Base-by-base conservation (phyloP, 2,797 vertebrate genomes). In the Gymnothorax reevesii region DNA sequence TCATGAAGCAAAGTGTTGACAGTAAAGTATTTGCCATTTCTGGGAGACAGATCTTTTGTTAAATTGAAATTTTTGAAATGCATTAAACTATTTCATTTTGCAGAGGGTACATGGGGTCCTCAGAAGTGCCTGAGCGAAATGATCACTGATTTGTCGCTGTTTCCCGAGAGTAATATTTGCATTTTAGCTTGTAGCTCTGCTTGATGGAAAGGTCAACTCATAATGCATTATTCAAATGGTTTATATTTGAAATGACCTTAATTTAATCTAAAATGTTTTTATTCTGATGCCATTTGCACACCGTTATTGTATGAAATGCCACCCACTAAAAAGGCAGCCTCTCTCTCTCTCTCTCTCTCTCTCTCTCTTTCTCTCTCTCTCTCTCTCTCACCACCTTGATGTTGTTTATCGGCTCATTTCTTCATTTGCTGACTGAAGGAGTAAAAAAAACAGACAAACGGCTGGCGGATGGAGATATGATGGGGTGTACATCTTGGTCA, bases 191-290 rank as follows among this genome's bases (percentile, higher is more conserved):
- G 49, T 80, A 54, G 77, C 33, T 80, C 22, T 55, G 20, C 25
- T 54, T 55, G 54, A 54, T 20, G 77, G 15, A 55, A 80, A 54
- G 77, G 49, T 55, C 52, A 80, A 80, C 49, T 22, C 4, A 80
- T 80, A 80, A 55, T 55, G 49, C 17, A 80, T 80, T 80, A 80
- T 80, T 80, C 77, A 54, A 52, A 54, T 54, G 22, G 52, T 54
- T 80, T 55, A 55, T 55, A 80, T 80, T 80, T 55, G 42, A 52
- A 79, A 49, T 80, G 77, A 80, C 77, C 77, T 80, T 54, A 22
- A 55, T 80, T 54, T 77, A 77, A 49, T 77, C 73, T 77, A 77
- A 77, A 77, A 52, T 77, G 73, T 15, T 17, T 42, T 77, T 77
- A 17, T 42, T 42, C 73, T 15, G 33, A 42, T 42, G 73, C 33